Evolutionary conservation across 2,113 vertebrate species (phyloP).

Genomic region (Sapajus apella): DNA sequence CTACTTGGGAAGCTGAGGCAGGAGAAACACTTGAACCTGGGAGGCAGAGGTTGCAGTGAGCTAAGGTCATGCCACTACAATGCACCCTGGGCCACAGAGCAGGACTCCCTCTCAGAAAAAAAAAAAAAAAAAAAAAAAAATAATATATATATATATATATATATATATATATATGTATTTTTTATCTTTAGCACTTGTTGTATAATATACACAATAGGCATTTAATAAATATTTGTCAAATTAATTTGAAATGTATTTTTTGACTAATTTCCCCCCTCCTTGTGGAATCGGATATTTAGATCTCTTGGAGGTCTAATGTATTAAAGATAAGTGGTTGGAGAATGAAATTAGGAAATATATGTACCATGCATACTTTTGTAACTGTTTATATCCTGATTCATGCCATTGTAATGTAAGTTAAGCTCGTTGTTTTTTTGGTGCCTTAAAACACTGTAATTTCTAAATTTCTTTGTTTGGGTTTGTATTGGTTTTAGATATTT

Average conservation of each 20-base stretch:
- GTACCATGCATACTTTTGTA: not conserved
- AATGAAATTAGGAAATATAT: not conserved
- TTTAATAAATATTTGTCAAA: not conserved
- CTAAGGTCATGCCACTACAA: not conserved
- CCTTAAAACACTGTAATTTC: not conserved
- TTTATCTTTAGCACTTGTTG: not conserved
- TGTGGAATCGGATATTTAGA: not conserved
- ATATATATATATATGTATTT: not conserved
- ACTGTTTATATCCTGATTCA: not conserved
- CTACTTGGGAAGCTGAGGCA: not conserved
- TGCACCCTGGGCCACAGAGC: not conserved
- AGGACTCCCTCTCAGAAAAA: not conserved
- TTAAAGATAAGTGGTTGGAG: not conserved
- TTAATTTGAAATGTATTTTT: not conserved
- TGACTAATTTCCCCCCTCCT: not conserved
- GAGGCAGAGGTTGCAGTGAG: not conserved
- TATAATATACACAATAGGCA: not conserved
- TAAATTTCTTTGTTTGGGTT: not conserved
- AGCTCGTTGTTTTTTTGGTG: not conserved
- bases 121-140: too few species aligned
- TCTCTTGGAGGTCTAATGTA: not conserved
- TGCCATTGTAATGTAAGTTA: not conserved
- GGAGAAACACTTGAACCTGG: too few species aligned
- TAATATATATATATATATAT: too few species aligned
- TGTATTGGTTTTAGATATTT: not conserved